Conservation (phyloP, 1,140 invertebrate species). For the Asbolus verrucosus region DNA sequence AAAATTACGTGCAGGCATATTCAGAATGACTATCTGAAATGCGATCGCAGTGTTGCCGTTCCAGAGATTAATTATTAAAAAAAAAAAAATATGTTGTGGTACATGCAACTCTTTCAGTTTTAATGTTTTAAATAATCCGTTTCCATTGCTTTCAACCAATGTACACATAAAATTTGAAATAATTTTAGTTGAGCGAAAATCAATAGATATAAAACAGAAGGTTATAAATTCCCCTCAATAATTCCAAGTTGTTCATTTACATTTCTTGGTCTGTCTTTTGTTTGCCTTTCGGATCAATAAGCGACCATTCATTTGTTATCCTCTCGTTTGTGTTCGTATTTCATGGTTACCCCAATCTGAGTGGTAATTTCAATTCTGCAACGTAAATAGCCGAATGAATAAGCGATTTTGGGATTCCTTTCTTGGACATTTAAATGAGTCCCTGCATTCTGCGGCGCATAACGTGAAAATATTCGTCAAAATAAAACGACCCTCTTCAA, state of each 20-base stretch:
- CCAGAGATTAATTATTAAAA: no score
- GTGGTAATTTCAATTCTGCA: constrained; percentile 11
- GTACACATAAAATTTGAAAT: constrained; percentile 13
- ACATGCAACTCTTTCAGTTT: no score
- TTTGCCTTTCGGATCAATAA: constrained; percentile 39
- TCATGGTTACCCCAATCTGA: constrained; percentile 35
- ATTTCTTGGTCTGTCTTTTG: constrained; percentile 42
- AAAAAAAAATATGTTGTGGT: no score
- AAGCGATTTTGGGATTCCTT: not conserved
- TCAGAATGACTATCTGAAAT: no score
- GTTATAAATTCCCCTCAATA: constrained; percentile 26
- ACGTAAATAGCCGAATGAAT: not conserved
- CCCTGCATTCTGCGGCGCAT: no score
- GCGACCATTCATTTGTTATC: constrained; percentile 34
- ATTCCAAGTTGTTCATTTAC: constrained; percentile 42
- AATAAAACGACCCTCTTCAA: no score
- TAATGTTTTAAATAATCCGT: not conserved
- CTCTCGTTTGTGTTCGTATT: constrained; percentile 19
- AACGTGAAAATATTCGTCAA: no score
- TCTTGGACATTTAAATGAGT: no score
- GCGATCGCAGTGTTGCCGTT: no score
- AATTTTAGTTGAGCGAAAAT: constrained; percentile 17
- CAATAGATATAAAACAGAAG: constrained; percentile 34
- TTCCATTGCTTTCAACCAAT: not conserved
- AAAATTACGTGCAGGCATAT: no score